phyloP scores from a whole-genome alignment of 1,140 invertebrate genomes.

The Agraylea sexmaculata region DNA sequence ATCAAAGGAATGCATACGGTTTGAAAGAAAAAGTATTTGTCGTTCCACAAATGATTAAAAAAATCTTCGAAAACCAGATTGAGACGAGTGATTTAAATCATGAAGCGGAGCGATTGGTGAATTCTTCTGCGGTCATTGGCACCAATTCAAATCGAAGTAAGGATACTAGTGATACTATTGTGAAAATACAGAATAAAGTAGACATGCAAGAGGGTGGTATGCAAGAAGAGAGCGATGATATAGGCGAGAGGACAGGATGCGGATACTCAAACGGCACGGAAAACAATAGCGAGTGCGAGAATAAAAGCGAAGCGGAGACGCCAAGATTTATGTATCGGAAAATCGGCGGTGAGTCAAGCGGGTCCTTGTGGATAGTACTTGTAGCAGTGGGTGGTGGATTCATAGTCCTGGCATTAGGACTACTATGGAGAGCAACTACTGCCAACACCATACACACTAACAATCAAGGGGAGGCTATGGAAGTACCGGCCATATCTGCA shows the following conservation, averaged over 20 bases:
- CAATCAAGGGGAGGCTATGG: slow-evolving; percentile 48
- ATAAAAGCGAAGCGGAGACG: slow-evolving; percentile 14
- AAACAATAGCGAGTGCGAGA: slow-evolving; percentile 19
- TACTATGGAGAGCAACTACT: slow-evolving; percentile 32
- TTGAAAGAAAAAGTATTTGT: too few species aligned
- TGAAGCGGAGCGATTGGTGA: not conserved
- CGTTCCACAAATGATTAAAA: not conserved
- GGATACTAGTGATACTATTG: not conserved
- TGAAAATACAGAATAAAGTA: too few species aligned
- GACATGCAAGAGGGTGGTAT: too few species aligned
- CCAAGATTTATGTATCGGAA: slow-evolving; percentile 18
- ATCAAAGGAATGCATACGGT: too few species aligned
- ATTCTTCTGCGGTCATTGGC: not conserved
- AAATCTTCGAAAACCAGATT: not conserved
- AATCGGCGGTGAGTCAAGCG: slow-evolving; percentile 24
- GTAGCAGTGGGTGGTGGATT: slow-evolving; percentile 35
- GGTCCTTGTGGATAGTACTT: slow-evolving; percentile 29
- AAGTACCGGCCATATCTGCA: slow-evolving; percentile 52
- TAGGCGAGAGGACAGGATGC: slow-evolving; percentile 7
- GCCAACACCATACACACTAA: not conserved
- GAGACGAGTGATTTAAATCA: not conserved
- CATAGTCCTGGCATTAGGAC: slow-evolving; percentile 23
- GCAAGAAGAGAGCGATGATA: slow-evolving; percentile 9
- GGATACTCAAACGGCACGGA: slow-evolving; percentile 20
- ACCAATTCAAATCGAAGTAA: not conserved